Evolutionary conservation across 2,888 invertebrate genomes (phyloP).

Genomic region (Pyrgus malvae): DNA sequence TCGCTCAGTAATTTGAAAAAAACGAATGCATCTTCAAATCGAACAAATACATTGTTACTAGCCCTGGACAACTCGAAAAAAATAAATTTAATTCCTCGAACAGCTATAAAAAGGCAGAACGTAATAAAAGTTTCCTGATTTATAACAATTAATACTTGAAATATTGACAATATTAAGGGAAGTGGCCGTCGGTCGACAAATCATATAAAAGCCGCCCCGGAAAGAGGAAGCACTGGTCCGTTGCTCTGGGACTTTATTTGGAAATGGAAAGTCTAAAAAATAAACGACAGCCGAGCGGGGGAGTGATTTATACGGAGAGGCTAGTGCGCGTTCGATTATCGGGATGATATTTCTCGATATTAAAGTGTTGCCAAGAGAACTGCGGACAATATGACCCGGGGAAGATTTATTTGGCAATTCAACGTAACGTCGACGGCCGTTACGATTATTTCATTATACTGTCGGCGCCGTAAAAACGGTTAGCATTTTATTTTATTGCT

Average conservation of each 20-base stretch:
- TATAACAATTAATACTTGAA: conserved; percentile 82
- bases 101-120: conserved; percentile 60
- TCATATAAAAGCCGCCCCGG: conserved; percentile 80
- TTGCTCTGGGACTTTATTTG: conserved; percentile 79
- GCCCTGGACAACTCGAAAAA: conserved; percentile 57
- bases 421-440: conserved; percentile 74
- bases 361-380: conserved; percentile 80
- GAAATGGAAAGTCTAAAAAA: conserved; percentile 82
- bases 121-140: conserved; percentile 71
- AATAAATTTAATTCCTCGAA: conserved; percentile 68
- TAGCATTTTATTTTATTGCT: conserved; percentile 78
- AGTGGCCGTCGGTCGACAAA: conserved; percentile 79
- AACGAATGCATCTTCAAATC: conserved; percentile 40
- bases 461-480: conserved; percentile 80
- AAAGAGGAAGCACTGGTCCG: conserved; percentile 79
- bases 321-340: conserved; percentile 77
- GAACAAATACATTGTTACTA: conserved; percentile 40
- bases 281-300: conserved; percentile 72
- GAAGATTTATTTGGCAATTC: conserved; percentile 80
- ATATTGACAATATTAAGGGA: conserved; percentile 81
- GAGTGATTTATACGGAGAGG: conserved; percentile 73
- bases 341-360: conserved; percentile 81
- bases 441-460: conserved; percentile 82
- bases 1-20: conserved; percentile 43
- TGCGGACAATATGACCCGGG: conserved; percentile 80